Percentiles rank a stretch among this genome's conserved stretches.
Evolutionary conservation across 1,140 invertebrate genomes (phyloP).

Genomic region (Reticulitermes speratus): DNA sequence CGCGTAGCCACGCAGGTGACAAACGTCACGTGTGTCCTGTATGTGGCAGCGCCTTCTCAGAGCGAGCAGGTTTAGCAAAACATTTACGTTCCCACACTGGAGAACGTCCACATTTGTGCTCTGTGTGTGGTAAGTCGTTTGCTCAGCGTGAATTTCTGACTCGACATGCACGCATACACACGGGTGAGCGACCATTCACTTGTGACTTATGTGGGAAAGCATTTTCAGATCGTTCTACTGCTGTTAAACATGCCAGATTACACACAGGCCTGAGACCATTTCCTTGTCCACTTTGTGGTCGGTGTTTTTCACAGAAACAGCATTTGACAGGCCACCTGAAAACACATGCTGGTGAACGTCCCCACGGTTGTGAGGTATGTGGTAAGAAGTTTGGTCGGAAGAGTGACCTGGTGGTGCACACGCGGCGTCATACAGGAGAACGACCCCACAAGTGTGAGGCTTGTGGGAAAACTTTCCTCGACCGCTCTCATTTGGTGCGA

Average conservation of each 20-base stretch:
- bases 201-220: constrained; percentile 20
- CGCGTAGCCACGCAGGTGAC: constrained; percentile 26
- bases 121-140: constrained; percentile 28
- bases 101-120: constrained; percentile 29
- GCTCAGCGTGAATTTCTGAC: constrained; percentile 25
- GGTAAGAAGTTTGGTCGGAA: constrained; percentile 46
- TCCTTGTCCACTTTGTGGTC: constrained; percentile 53
- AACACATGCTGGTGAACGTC: constrained; percentile 54
- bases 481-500: constrained; percentile 8
- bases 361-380: constrained; percentile 48
- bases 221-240: constrained; percentile 26
- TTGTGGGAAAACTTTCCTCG: constrained; percentile 22
- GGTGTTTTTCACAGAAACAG: constrained; percentile 50
- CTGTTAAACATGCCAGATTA: constrained; percentile 22
- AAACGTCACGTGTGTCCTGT: constrained; percentile 22
- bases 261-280: constrained; percentile 54
- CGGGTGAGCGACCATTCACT: constrained; percentile 25
- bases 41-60: constrained; percentile 26
- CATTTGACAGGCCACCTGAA: constrained; percentile 41
- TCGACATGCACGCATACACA: constrained; percentile 26
- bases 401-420: constrained; percentile 85
- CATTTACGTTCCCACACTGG: constrained; percentile 29
- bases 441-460: constrained; percentile 95
- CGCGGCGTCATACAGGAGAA: constrained; percentile 97
- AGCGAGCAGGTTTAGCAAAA: constrained; percentile 28